These are phyloP conservation scores for Salpingus planirostris DNA, from an alignment of 2,888 invertebrate genomes.

Conservation along the genomic window DNA sequence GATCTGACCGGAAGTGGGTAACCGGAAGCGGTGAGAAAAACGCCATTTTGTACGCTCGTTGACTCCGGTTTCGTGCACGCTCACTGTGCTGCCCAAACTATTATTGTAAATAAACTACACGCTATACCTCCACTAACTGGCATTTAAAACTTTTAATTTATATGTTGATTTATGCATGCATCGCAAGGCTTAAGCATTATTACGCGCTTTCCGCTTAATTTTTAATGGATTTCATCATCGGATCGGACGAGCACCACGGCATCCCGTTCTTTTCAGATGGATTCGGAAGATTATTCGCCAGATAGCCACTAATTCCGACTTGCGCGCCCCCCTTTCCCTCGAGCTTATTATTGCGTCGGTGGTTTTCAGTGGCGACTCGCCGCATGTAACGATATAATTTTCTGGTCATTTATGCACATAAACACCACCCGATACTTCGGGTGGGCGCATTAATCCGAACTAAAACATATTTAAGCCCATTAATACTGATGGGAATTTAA, in stretches of 20 bases:
- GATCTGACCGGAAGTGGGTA: constrained; percentile 40
- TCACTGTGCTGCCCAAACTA: constrained; percentile 32
- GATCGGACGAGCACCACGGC: no score
- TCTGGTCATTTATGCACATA: constrained; percentile 10
- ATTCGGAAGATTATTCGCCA: no score
- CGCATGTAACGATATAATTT: constrained; percentile 14
- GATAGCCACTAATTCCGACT: no score
- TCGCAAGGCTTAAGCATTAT: constrained; percentile 11
- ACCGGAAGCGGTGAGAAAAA: constrained; percentile 45
- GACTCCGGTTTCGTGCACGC: constrained; percentile 41
- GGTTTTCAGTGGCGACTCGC: no score
- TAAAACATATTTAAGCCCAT: constrained; percentile 26
- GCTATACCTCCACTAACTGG: constrained; percentile 27
- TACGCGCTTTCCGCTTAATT: constrained; percentile 13
- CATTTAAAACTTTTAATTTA: constrained; percentile 30
- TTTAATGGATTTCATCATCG: constrained; percentile 10
- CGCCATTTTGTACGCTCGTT: constrained; percentile 45
- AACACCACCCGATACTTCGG: constrained; percentile 22
- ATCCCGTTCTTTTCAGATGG: no score
- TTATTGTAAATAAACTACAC: constrained; percentile 37
- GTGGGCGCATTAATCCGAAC: constrained; percentile 24
- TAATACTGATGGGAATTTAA: constrained; percentile 28
- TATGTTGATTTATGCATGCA: constrained; percentile 25
- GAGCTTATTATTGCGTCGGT: no score
- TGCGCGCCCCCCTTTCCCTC: no score